phyloP scores from a whole-genome alignment of 2,797 vertebrate species.

The Rhincodon typus region DNA sequence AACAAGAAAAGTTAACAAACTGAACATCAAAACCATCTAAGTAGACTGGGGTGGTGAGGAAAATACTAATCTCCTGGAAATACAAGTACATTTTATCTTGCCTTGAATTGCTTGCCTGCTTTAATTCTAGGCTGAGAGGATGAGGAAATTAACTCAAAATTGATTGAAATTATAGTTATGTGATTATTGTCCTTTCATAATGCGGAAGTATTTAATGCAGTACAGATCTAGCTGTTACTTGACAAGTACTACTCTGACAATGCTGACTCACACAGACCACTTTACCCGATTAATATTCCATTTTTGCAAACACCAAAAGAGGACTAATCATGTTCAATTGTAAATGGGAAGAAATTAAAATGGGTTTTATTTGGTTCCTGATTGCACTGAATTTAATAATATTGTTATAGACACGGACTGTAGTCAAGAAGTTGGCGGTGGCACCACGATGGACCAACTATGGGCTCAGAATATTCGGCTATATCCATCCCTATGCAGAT shows the following conservation, averaged over 20 bases:
- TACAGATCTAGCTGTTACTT: neutral
- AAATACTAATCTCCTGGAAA: neutral
- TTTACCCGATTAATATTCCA: neutral
- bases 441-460: slow-evolving; percentile 86
- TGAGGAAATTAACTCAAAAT: neutral
- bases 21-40: neutral
- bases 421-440: slow-evolving; percentile 75
- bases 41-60: neutral
- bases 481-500: slow-evolving; percentile 72
- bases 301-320: neutral
- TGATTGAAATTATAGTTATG: neutral
- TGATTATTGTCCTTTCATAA: neutral
- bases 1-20: neutral
- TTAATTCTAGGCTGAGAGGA: neutral
- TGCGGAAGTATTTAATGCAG: neutral
- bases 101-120: neutral
- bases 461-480: slow-evolving; percentile 89
- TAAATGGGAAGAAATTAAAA: neutral
- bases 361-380: neutral
- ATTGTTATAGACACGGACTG: slow-evolving; percentile 66
- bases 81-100: neutral
- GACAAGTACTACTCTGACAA: neutral
- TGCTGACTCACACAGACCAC: neutral
- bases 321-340: neutral
- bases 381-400: neutral